Base-by-base conservation (phyloP, 2,113 vertebrate genomes). In the Festucalex cinctus region DNA sequence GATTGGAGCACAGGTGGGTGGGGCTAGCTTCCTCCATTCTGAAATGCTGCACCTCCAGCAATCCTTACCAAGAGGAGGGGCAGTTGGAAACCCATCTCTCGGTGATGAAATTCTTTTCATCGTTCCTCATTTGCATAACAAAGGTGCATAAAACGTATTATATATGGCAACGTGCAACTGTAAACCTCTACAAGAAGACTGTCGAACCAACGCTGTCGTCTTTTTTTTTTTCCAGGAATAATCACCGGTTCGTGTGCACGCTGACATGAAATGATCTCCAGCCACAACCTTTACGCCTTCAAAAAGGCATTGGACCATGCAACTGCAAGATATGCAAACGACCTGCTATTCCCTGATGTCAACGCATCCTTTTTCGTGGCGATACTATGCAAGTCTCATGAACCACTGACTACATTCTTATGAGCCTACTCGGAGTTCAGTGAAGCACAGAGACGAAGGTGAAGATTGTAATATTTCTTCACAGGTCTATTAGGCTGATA, bases 81-180 rank as follows among this genome's bases (percentile, higher is more conserved):
- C 75, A 65, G 78, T 69, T 69, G 74, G 80, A 86, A 85, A 81
- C 83, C 65, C 81, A 83, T 83, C 86, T 85, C 82, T 78, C 77
- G 73, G 62, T 84, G 85, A 89, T 85, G 75, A 86, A 83, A 86
- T 81, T 80, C 80, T 88, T 88, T 89, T 88, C 85, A 88, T 88
- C 83, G 71, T 70, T 62, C 65, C 75, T 78, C 64, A 56, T 91
- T 84, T 85, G 84, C 83, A 90, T 89, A 87, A 91, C 85, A 90
- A 89, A 87, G 81, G 78, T 76, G 71, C 77, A 81, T 79, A 70
- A 83, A 86, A 89, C 85, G 76, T 70, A 86, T 89, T 85, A 84
- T 82, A 76, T 85, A 83, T 81, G 69, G 74, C 37, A 70, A 79
- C 57, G 63, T 80, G 65, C 72, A 77, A 78, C 69, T 79, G 75